phyloP scores from a whole-genome alignment of 2,113 vertebrate genomes.

The Vidua chalybeata region DNA sequence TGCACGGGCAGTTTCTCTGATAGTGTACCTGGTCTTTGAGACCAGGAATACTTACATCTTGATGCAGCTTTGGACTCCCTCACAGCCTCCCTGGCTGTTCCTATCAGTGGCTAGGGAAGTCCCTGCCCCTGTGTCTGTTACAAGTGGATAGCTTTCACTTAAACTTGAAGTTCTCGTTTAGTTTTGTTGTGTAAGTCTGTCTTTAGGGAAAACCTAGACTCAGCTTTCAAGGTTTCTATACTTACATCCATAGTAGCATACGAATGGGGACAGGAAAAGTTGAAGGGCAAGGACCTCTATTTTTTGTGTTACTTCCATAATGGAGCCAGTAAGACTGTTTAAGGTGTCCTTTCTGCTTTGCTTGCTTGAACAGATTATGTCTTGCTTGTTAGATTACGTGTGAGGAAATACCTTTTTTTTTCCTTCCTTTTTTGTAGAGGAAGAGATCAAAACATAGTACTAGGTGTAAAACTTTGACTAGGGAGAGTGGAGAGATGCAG shows the following conservation, averaged over 20 bases:
- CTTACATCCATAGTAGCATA: neutral
- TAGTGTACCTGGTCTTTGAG: neutral
- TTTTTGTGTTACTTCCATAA: neutral
- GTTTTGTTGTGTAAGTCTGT: neutral
- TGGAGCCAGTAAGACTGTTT: neutral
- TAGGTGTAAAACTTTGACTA: neutral
- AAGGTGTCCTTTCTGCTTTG: neutral
- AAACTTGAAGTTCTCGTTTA: neutral
- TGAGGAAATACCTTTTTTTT: neutral
- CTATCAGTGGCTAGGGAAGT: neutral
- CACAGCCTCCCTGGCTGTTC: neutral
- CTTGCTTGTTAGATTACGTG: neutral
- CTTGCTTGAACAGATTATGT: neutral
- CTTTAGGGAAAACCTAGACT: neutral
- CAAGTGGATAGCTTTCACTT: neutral
- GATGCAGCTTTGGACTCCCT: neutral
- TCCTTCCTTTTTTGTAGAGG: neutral
- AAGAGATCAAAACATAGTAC: neutral
- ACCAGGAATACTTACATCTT: neutral
- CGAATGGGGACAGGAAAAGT: fast-evolving
- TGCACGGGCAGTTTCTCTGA: neutral
- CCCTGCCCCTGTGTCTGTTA: neutral
- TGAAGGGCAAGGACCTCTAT: neutral
- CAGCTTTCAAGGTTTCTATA: neutral
- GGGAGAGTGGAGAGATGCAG: neutral